Conservation (phyloP, 2,113 vertebrate genomes). For the Callipepla californica region DNA sequence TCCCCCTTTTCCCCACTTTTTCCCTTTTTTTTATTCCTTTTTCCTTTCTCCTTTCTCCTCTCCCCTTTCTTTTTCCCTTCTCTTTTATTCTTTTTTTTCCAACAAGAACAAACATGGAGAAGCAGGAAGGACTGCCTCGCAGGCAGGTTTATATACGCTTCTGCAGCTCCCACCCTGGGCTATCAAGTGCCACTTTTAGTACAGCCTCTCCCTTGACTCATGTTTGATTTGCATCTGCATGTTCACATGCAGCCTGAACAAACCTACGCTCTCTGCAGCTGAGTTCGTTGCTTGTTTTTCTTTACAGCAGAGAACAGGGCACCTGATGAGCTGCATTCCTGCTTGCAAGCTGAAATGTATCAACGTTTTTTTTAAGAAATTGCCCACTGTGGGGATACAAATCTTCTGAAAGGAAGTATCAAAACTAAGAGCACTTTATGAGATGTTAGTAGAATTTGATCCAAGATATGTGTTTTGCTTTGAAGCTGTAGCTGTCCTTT, state of each 20-base stretch:
- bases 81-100: not conserved
- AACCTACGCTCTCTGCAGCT: not conserved
- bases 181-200: conserved; percentile 50
- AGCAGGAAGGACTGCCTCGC: not conserved
- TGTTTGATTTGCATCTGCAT: conserved; percentile 42
- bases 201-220: not conserved
- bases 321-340: conserved; percentile 5
- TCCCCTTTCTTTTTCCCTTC: too few species aligned
- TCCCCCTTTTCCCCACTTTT: too few species aligned
- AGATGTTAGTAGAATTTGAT: conserved; percentile 46
- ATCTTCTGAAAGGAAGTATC: not conserved
- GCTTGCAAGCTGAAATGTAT: not conserved
- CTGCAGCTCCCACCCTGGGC: conserved; percentile 38
- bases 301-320: not conserved
- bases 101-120: not conserved
- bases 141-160: conserved; percentile 21
- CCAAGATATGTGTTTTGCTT: conserved; percentile 40
- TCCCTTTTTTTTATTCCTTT: accelerated
- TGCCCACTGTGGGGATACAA: not conserved
- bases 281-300: not conserved
- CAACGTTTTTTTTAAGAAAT: not conserved
- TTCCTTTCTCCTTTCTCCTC: too few species aligned
- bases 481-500: conserved; percentile 46
- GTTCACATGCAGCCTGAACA: conserved; percentile 23
- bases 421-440: not conserved